phyloP scores from a whole-genome alignment of 1,140 invertebrate species.

The Asbolus verrucosus region DNA sequence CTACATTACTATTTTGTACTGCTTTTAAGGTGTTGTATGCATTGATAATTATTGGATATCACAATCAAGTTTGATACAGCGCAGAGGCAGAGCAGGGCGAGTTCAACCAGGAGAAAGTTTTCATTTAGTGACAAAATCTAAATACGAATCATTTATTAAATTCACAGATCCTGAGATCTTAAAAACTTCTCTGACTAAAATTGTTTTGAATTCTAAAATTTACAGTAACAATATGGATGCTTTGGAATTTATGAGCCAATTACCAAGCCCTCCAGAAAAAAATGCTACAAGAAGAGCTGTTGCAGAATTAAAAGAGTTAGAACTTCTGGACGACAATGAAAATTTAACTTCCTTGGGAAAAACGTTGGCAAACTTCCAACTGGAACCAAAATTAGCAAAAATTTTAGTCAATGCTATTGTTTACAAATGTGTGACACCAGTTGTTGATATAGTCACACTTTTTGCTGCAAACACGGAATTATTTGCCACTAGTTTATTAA shows the following conservation, averaged over 20 bases:
- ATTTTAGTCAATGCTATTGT: conserved; percentile 69
- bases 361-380: conserved; percentile 67
- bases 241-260: conserved; percentile 65
- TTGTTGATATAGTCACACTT: conserved; percentile 63
- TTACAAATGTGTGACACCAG: conserved; percentile 67
- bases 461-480: conserved; percentile 60
- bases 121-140: conserved; percentile 75
- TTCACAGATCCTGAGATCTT: conserved; percentile 74
- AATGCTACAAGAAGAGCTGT: conserved; percentile 65
- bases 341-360: conserved; percentile 71
- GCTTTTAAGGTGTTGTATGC: conserved; percentile 59
- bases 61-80: conserved; percentile 81
- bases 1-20: neutral
- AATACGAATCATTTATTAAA: conserved; percentile 66
- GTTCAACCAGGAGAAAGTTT: conserved; percentile 83
- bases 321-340: conserved; percentile 69
- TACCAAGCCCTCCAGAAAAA: conserved; percentile 67
- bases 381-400: conserved; percentile 71
- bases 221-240: conserved; percentile 64
- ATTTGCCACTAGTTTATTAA: conserved; percentile 55
- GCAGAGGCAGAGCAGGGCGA: conserved; percentile 74
- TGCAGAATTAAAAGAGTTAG: conserved; percentile 66
- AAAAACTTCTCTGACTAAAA: conserved; percentile 73
- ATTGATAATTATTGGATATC: conserved; percentile 78
- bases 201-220: conserved; percentile 72